Conservation (phyloP, 2,888 invertebrate genomes). For the Pecten maximus region DNA sequence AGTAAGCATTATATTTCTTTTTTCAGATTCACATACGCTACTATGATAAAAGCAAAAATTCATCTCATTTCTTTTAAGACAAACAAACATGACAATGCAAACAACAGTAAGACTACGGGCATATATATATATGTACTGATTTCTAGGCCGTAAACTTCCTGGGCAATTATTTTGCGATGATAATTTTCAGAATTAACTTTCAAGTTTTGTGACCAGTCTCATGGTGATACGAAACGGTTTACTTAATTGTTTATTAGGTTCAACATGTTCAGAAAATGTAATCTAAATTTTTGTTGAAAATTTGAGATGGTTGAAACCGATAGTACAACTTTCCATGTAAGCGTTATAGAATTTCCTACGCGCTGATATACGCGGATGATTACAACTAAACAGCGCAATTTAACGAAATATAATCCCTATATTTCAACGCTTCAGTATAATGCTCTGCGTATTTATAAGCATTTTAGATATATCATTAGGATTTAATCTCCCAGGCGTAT, state of each 20-base stretch:
- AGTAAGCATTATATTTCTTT: no score
- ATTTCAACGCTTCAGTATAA: slow-evolving; percentile 12
- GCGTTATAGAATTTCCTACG: slow-evolving; percentile 13
- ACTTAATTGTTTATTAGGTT: slow-evolving; percentile 7
- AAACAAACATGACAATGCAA: no score
- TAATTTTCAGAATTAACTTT: not conserved
- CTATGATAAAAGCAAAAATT: no score
- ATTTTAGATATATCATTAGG: slow-evolving; percentile 30
- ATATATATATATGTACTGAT: no score
- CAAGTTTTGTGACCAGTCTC: not conserved
- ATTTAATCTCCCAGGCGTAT: not conserved
- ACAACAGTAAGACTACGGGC: no score
- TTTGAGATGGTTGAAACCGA: slow-evolving; percentile 32
- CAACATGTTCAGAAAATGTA: not conserved
- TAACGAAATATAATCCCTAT: slow-evolving; percentile 29
- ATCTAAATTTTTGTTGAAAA: slow-evolving; percentile 32
- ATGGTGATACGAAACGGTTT: not conserved
- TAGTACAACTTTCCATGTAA: slow-evolving; percentile 13
- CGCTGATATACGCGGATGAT: slow-evolving; percentile 25
- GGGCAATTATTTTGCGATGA: slow-evolving; percentile 14
- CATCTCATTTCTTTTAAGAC: no score
- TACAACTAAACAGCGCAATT: slow-evolving; percentile 30
- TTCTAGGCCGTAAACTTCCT: not conserved
- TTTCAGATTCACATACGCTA: no score
- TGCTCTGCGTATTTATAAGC: not conserved